Conservation (phyloP, 2,797 vertebrate species). For the Silurus aristotelis region DNA sequence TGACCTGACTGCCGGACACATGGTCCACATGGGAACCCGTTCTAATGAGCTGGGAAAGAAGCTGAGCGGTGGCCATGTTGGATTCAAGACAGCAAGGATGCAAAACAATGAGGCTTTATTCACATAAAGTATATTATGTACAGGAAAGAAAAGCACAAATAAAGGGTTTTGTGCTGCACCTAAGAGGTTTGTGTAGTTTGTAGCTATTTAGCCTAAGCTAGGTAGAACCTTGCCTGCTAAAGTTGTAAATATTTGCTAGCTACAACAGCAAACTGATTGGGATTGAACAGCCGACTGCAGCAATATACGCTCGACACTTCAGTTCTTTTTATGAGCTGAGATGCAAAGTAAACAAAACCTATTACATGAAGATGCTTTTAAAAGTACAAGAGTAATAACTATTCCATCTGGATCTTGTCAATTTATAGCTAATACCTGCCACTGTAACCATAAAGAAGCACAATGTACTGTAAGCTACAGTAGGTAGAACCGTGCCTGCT, state of each 20-base stretch:
- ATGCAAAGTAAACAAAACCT: not conserved
- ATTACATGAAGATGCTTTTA: not conserved
- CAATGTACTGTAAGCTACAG: no score
- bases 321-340: not conserved
- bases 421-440: no score
- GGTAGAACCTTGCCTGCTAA: not conserved
- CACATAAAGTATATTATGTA: not conserved
- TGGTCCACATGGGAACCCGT: not conserved
- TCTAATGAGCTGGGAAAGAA: slow-evolving; percentile 18
- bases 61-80: slow-evolving; percentile 15
- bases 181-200: not conserved
- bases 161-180: not conserved
- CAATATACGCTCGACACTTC: not conserved
- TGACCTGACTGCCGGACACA: slow-evolving; percentile 22
- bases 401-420: no score
- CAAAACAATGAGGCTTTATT: not conserved
- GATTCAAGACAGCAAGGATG: not conserved
- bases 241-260: not conserved
- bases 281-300: not conserved
- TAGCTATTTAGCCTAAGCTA: not conserved
- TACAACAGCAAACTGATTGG: not conserved
- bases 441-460: no score
- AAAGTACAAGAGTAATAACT: no score
- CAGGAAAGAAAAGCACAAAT: not conserved
- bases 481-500: no score